Evolutionary conservation across 1,140 invertebrate genomes (phyloP).

Genomic region (Zaprionus vittiger): DNA sequence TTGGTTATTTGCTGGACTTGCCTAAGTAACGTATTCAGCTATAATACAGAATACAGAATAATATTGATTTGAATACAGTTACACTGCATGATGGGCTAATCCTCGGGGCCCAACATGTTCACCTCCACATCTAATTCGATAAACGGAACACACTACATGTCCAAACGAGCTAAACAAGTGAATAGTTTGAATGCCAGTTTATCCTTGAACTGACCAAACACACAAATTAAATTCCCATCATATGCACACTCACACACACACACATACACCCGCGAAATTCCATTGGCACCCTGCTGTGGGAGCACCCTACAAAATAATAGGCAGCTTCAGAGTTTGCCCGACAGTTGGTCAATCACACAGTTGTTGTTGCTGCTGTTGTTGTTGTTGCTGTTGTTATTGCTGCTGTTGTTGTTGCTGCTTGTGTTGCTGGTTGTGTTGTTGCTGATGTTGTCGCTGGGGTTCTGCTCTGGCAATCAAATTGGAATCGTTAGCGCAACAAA

Average conservation of each 20-base stretch:
- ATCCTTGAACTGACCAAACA: conserved; percentile 28
- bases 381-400: not conserved
- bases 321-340: conserved; percentile 10
- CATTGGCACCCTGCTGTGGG: not conserved
- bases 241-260: conserved; percentile 49
- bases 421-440: not conserved
- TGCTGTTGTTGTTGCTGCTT: conserved; percentile 8
- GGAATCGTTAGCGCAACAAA: conserved; percentile 69
- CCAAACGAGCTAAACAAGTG: conserved; percentile 30
- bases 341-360: conserved; percentile 41
- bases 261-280: not conserved
- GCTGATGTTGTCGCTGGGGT: conserved; percentile 24
- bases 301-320: conserved; percentile 24
- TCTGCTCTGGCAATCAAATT: conserved; percentile 51
- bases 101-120: not conserved
- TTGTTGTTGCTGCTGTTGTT: conserved; percentile 14
- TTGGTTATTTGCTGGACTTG: no score
- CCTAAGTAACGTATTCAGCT: not conserved
- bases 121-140: conserved; percentile 34
- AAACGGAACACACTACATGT: conserved; percentile 15
- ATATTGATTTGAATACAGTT: not conserved
- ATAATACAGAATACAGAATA: not conserved
- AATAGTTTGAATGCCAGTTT: conserved; percentile 53
- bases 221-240: conserved; percentile 65
- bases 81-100: not conserved